These are phyloP conservation scores for Ptilorrhoa leucosticta DNA, from an alignment of 2,113 vertebrate species.

Conservation along the genomic window DNA sequence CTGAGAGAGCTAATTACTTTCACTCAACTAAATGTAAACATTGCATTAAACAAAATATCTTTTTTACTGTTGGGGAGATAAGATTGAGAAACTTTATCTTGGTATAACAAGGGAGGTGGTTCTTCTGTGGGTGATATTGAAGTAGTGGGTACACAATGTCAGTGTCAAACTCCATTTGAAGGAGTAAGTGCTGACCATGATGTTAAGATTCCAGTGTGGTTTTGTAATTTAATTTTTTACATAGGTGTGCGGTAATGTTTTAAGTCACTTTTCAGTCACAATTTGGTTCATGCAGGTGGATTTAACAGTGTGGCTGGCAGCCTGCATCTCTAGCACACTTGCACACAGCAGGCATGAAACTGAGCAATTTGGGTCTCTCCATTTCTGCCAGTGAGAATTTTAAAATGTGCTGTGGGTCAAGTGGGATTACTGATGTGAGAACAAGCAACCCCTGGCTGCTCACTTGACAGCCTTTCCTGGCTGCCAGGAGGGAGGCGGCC, in stretches of 20 bases:
- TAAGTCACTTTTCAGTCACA: neutral
- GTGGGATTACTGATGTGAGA: conserved; percentile 1
- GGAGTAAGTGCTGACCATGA: neutral
- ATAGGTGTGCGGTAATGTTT: neutral
- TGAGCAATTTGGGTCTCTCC: neutral
- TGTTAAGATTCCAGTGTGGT: neutral
- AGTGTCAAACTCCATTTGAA: neutral
- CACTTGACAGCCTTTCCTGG: neutral
- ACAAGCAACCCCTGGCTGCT: neutral
- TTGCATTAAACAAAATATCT: neutral
- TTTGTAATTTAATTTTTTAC: neutral
- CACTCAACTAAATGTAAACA: neutral
- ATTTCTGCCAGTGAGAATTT: neutral
- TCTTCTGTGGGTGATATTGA: neutral
- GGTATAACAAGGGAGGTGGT: neutral
- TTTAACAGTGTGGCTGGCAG: neutral
- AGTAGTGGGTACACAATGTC: neutral
- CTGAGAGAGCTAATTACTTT: neutral
- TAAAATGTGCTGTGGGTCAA: neutral
- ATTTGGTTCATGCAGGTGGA: neutral
- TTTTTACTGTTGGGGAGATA: neutral
- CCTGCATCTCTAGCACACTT: neutral
- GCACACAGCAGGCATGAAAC: neutral
- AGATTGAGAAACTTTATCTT: neutral
- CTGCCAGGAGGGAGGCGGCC: neutral